Evolutionary conservation across 2,888 invertebrate species (phyloP).

Genomic region (Parelbella ahira): DNA sequence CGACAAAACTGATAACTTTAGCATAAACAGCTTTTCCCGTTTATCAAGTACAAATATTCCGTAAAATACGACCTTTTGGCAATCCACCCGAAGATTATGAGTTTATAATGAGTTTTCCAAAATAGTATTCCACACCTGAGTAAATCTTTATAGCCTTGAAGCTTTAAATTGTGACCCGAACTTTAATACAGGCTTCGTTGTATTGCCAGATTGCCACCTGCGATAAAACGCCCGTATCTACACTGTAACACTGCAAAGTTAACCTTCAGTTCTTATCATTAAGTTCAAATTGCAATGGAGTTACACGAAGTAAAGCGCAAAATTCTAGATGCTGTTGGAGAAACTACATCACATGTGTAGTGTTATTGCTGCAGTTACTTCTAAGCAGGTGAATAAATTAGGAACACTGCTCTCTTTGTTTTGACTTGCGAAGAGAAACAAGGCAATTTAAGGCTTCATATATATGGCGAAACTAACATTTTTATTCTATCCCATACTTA

Average conservation of each 20-base stretch:
- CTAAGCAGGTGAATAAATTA: slow-evolving; percentile 38
- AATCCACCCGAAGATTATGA: slow-evolving; percentile 8
- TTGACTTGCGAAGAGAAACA: slow-evolving; percentile 2
- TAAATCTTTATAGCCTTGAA: slow-evolving; percentile 23
- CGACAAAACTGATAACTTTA: no score
- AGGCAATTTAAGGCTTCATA: neutral
- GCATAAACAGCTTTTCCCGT: no score
- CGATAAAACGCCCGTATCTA: slow-evolving; percentile 51
- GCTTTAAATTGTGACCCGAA: slow-evolving; percentile 25
- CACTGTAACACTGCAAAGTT: slow-evolving; percentile 33
- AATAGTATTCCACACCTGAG: slow-evolving; percentile 25
- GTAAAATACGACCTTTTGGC: neutral
- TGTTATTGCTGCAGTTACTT: slow-evolving; percentile 39
- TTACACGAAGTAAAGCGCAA: slow-evolving; percentile 42
- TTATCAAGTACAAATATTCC: no score
- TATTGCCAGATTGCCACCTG: slow-evolving; percentile 45
- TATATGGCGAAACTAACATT: no score
- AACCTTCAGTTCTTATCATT: slow-evolving; percentile 31
- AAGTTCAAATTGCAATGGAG: slow-evolving; percentile 31
- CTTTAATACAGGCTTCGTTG: slow-evolving; percentile 25
- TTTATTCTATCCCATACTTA: no score
- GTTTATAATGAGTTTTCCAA: slow-evolving; percentile 22
- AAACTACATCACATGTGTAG: slow-evolving; percentile 38
- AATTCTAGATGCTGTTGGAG: slow-evolving; percentile 50
- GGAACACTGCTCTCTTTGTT: slow-evolving; percentile 25